These are phyloP conservation scores for Notechis scutatus DNA, from an alignment of 2,113 vertebrate genomes.

Conservation along the genomic window DNA sequence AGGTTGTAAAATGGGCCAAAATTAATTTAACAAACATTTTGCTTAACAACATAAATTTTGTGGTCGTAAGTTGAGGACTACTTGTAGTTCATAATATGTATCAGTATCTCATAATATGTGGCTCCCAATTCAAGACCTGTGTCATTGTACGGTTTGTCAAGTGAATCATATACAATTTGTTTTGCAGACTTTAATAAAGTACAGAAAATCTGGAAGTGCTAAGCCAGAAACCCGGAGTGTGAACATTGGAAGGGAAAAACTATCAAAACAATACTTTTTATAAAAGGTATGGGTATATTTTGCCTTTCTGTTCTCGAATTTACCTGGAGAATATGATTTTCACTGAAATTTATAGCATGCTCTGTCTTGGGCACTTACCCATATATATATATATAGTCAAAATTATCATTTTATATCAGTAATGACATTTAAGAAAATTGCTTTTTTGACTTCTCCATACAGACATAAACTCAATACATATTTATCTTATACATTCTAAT, in stretches of 20 bases:
- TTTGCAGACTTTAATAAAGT: not conserved
- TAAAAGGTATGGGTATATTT: constrained; percentile 5
- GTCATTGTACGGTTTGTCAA: not conserved
- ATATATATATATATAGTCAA: too few species aligned
- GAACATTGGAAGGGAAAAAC: not conserved
- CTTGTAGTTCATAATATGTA: not conserved
- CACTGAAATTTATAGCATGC: not conserved
- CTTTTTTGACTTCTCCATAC: not conserved
- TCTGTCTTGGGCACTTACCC: not conserved
- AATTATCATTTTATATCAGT: not conserved
- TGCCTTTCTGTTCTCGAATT: not conserved
- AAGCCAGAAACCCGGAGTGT: not conserved
- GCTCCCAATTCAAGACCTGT: not conserved
- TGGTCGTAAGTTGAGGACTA: not conserved
- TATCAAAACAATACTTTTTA: not conserved
- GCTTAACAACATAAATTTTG: not conserved
- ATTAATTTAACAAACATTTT: not conserved
- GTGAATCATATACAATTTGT: not conserved
- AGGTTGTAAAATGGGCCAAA: not conserved
- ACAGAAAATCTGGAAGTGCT: not conserved
- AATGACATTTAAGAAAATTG: not conserved
- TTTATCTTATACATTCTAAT: too few species aligned
- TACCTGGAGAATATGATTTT: not conserved
- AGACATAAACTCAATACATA: too few species aligned
- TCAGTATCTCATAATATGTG: not conserved